Percentiles rank a stretch among this genome's conserved stretches.
phyloP scores from a whole-genome alignment of 2,888 invertebrate species.

The Furcula furcula region DNA sequence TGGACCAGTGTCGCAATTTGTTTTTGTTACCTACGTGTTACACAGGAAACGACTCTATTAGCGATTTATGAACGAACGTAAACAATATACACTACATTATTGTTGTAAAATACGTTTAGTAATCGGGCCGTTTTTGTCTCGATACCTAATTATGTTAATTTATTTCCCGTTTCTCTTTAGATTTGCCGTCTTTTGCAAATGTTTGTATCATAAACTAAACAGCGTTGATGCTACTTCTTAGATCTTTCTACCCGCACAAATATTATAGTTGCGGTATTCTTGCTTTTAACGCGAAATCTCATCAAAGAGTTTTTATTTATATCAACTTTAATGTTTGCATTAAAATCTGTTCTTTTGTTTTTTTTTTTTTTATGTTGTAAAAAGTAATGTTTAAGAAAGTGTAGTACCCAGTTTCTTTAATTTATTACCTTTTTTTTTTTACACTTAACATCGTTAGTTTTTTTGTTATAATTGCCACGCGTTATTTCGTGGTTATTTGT shows the following conservation, averaged over 20 bases:
- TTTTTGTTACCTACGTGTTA: not conserved
- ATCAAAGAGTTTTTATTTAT: conserved; percentile 28
- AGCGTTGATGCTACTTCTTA: conserved; percentile 15
- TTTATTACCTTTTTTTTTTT: conserved; percentile 5
- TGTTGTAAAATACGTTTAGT: conserved; percentile 1
- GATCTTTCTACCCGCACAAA: conserved; percentile 21
- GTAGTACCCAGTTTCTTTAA: conserved; percentile 3
- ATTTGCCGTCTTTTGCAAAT: not conserved
- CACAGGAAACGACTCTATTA: not conserved
- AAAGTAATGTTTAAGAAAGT: conserved; percentile 10
- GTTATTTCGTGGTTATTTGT: not conserved
- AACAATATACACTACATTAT: not conserved
- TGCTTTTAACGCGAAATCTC: conserved; percentile 22
- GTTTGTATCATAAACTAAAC: conserved; percentile 14
- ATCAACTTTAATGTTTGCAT: conserved; percentile 24
- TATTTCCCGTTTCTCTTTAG: not conserved
- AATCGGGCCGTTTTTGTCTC: not conserved
- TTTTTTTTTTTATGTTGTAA: conserved; percentile 17
- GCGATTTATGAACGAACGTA: conserved; percentile 3
- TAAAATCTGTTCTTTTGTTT: conserved; percentile 27
- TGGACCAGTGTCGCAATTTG: not conserved
- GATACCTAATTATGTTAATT: conserved; percentile 1
- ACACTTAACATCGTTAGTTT: not conserved
- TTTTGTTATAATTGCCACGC: conserved; percentile 3
- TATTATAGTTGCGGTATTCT: conserved; percentile 20